A percentile compares a stretch with the other conserved stretches of the same genome.
Conservation (phyloP, 2,888 invertebrate species). For the Drosophila quinaria region DNA sequence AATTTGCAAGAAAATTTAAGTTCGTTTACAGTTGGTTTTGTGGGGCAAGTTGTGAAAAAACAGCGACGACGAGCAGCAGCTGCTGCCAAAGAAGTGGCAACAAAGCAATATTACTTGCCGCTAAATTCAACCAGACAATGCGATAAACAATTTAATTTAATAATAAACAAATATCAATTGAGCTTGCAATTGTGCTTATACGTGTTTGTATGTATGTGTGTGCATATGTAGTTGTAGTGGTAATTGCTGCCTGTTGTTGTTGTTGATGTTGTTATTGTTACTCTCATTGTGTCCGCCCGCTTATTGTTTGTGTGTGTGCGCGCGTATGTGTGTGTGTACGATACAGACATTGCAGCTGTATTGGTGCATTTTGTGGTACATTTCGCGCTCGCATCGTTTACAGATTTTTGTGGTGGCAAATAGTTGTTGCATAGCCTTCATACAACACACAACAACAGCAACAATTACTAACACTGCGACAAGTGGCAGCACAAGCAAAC, state of each 20-base stretch:
- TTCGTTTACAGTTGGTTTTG: slow-evolving; percentile 77
- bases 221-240: slow-evolving; percentile 21
- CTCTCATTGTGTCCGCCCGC: slow-evolving; percentile 67
- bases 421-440: slow-evolving; percentile 83
- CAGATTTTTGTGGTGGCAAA: slow-evolving; percentile 79
- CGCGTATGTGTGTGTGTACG: slow-evolving; percentile 23
- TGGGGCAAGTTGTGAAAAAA: slow-evolving; percentile 76
- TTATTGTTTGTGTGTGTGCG: slow-evolving; percentile 40
- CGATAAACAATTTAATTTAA: slow-evolving; percentile 58
- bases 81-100: slow-evolving; percentile 63
- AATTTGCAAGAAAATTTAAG: slow-evolving; percentile 79
- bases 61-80: slow-evolving; percentile 42
- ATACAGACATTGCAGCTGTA: slow-evolving; percentile 42
- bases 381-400: slow-evolving; percentile 72
- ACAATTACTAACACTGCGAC: slow-evolving; percentile 64
- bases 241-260: slow-evolving; percentile 18
- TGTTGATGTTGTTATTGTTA: slow-evolving; percentile 41
- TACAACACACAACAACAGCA: slow-evolving; percentile 76
- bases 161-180: slow-evolving; percentile 62
- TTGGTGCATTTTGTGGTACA: slow-evolving; percentile 65
- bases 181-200: slow-evolving; percentile 54
- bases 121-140: slow-evolving; percentile 13
- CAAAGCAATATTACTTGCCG: slow-evolving; percentile 39
- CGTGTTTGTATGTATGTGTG: neutral
- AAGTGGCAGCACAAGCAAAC: slow-evolving; percentile 54